Evolutionary conservation across 1,140 invertebrate species (phyloP), one percentile per base, ranked within the genome.

Genomic region (Zaprionus nigranus): DNA sequence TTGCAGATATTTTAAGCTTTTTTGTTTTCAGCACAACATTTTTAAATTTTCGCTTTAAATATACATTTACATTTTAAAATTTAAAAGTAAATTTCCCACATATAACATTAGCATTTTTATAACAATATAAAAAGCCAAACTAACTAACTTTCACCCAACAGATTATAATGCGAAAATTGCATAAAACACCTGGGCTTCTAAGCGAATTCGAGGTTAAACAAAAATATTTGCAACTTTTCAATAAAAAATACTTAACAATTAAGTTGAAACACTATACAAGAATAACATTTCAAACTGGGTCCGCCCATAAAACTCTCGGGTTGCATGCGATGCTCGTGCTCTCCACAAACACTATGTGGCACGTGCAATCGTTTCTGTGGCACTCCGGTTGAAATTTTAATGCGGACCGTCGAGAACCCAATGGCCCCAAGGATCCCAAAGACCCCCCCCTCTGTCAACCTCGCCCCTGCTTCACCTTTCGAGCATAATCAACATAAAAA

Each of bases 401-500:
- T 56, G 53, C 53, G 51, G 0, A 54, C 13, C 51, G 51, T 54
- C 22, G 51, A 28, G 24, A 15, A 54, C 13, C 51, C 53, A 2
- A n/a, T 28, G 13, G 26, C 13, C 24, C 53, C 53, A n/a, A 56
- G 26, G 15, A 28, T 13, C 3, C 46, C 17, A 9, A 34, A 11
- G 2, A 1, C 3, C 20, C 17, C 17, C 3, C 20, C 17, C 17
- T 20, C 20, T n/a, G 17, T n/a, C 40, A 38, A 15, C 13, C 12
- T 13, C 13, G 4, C 7, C 6, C 13, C 17, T 49, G 17, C 20
- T 22, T 20, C 46, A 20, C 46, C 20, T 51, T 22, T 0, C 2
- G 7, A 72, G 36, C 26, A 22, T 20, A 60, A 53, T 24, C 7
- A 34, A 26, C 22, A 43, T 53, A 40, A 54, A 60, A 74, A 60